Base-by-base conservation (phyloP, 2,888 invertebrate species). In the Lysandra coridon region DNA sequence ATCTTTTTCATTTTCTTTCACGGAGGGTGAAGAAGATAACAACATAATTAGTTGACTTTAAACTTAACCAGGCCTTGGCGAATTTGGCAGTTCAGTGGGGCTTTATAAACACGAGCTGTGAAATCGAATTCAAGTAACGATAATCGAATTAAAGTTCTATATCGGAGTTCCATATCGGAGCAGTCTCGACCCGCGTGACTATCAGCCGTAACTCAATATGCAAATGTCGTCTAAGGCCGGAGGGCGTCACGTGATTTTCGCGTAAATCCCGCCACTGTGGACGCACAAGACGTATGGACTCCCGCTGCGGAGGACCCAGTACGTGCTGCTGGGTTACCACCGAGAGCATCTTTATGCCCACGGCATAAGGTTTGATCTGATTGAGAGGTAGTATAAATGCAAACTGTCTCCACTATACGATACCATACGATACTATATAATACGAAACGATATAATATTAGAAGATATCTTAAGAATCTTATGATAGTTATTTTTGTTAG, bases 221-320 rank as follows among this genome's bases (percentile, higher is more conserved):
- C 81, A 82, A 82, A 80, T 79, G 40, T 44, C 73, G 60, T 74
- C 79, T 79, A 80, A 73, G 74, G 83, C 86, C 81, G 78, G 80
- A 64, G 83, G 86, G 82, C 76, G 81, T 86, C 86, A 85, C 84
- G 86, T 83, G 83, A 86, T 81, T 44, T 78, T 80, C 82, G 80
- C 83, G 84, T 86, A 86, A 85, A 85, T 86, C 81, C 80, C 60
- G 79, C 79, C 74, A 79, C 79, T 79, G 79, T 79, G 74, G 79
- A 79, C 79, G 74, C 60, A 74, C 60, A 79, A 79, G 79, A 79
- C 60, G 74, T 79, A 79, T 79, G 57, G 78, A 40, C 57, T 40
- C 73, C 73, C 78, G 57, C 78, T 78, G 78, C 7, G 78, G 30
- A 23, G 53, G 10, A 44, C 30, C 53, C 73, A 33, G 37, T 53